These are phyloP conservation scores for Meliscaeva auricollis DNA, from an alignment of 2,888 invertebrate species.

Conservation along the genomic window DNA sequence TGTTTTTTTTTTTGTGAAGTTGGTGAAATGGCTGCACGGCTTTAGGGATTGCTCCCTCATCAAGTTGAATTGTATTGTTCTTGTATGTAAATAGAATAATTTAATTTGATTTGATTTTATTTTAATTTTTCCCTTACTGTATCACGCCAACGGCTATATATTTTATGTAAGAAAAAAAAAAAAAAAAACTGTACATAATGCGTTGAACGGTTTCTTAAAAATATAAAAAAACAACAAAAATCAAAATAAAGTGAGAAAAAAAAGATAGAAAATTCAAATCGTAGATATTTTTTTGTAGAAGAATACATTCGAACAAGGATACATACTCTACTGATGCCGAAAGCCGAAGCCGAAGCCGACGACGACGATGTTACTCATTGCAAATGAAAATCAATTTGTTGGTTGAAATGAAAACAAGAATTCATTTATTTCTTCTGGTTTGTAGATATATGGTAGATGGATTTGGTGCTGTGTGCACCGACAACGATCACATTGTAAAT, in stretches of 20 bases:
- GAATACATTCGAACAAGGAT: slow-evolving; percentile 10
- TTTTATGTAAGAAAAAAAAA: neutral
- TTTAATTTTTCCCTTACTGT: slow-evolving; percentile 65
- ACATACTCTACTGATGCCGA: too few relatives aligned
- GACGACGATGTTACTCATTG: slow-evolving; percentile 50
- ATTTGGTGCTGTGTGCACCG: neutral
- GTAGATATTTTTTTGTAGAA: neutral
- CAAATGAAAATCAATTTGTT: slow-evolving; percentile 74
- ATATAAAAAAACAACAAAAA: neutral
- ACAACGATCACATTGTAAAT: slow-evolving; percentile 19
- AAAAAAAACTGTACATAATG: slow-evolving; percentile 19
- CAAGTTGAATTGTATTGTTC: slow-evolving; percentile 31
- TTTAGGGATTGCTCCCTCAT: slow-evolving; percentile 53
- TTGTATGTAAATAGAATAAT: slow-evolving; percentile 54
- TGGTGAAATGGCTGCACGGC: slow-evolving; percentile 66
- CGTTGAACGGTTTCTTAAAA: slow-evolving; percentile 26
- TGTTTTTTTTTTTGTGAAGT: neutral
- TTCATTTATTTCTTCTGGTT: slow-evolving; percentile 45
- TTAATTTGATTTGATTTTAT: slow-evolving; percentile 67
- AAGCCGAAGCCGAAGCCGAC: too few relatives aligned
- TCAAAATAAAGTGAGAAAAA: neutral
- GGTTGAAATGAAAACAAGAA: slow-evolving; percentile 64
- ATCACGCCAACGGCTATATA: neutral
- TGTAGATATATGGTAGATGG: neutral
- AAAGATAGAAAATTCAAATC: slow-evolving; percentile 9